Evolutionary conservation across 2,113 vertebrate genomes (phyloP).

Genomic region (Rhadina sibilatrix): DNA sequence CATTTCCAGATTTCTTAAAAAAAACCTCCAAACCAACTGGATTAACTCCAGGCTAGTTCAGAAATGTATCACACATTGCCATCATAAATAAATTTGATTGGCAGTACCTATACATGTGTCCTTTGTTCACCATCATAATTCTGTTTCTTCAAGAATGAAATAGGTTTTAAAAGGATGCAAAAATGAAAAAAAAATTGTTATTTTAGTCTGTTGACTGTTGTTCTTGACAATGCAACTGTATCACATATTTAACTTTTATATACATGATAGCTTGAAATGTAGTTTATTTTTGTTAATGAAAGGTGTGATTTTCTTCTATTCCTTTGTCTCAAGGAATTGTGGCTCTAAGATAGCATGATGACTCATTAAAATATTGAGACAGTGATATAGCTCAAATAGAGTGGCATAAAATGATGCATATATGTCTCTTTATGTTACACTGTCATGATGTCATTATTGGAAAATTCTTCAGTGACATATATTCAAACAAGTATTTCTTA

Average conservation of each 20-base stretch:
- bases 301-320: neutral
- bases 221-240: neutral
- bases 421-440: neutral
- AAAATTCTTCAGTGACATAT: neutral
- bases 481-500: neutral
- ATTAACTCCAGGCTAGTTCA: neutral
- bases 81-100: neutral
- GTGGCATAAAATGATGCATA: neutral
- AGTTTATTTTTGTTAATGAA: neutral
- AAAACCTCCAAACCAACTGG: neutral
- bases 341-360: neutral
- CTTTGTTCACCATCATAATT: neutral
- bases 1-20: neutral
- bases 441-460: neutral
- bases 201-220: neutral
- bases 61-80: neutral
- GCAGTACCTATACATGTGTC: neutral
- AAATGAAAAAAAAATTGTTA: neutral
- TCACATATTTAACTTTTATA: neutral
- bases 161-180: neutral
- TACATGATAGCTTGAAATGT: neutral
- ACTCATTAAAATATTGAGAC: neutral
- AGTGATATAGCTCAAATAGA: neutral
- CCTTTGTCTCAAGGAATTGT: neutral
- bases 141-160: neutral